Evolutionary conservation across 2,797 vertebrate species (phyloP), one percentile per base, ranked within the genome.

Genomic region (Esox lucius): DNA sequence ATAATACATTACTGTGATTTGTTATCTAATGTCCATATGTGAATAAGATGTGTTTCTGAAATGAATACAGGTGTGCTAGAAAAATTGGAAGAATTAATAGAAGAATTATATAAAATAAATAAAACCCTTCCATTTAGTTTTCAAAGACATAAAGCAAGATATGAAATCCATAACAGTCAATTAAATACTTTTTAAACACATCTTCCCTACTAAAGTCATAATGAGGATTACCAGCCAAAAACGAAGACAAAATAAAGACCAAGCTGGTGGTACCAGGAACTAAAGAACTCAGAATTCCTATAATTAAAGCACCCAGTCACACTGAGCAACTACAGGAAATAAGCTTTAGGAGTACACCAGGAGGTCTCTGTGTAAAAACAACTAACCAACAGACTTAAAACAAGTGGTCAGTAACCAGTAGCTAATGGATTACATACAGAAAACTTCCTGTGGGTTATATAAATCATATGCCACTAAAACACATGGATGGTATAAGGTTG

Each of bases 241-340:
- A 16, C 33, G 6, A 8, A 72, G 24, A 22, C 9, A 74, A 66
- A 77, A 76, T 74, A 70, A 19, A 28, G 56, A 12, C n/a, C n/a
- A 56, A n/a, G 8, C 68, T 1, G 77, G 81, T 84, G 83, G 84
- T 88, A 81, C 72, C 66, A 61, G 64, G 48, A 53, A 56, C 72
- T 4, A 33, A 19, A 28, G 9, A 13, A 48, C 28, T 56, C 5
- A 22, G n/a, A 39, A 74, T 19, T 73, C 61, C 61, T 73, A 61
- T 77, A n/a, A 28, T 15, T 59, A 33, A 48, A 71, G 16, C 31
- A 46, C n/a, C 77, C 70, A 73, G 42, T 26, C 59, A n/a, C 19
- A 19, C 33, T 24, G 33, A 42, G 12, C 49, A 56, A 13, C 11
- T 24, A n/a, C 48, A 33, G 28, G 70, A 74, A 61, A 61, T 24